Evolutionary conservation across 2,113 vertebrate species (phyloP).

Genomic region (Proteles cristata): DNA sequence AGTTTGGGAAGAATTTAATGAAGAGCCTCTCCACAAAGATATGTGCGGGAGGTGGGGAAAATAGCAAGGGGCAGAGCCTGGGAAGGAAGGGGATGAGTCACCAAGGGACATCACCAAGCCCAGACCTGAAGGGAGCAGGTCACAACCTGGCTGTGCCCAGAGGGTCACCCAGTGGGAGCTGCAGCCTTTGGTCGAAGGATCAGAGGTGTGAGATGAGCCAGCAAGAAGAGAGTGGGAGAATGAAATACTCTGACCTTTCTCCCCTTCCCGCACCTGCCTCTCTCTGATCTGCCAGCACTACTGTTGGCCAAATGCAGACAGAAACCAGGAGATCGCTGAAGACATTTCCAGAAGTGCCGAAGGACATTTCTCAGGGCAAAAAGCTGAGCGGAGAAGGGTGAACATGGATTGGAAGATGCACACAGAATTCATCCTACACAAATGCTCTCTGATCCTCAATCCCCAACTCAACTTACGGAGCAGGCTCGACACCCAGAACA

Average conservation of each 20-base stretch:
- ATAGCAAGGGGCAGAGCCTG: not conserved
- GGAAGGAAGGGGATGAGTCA: fast-evolving
- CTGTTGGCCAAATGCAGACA: not conserved
- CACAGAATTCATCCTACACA: not conserved
- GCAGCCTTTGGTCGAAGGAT: not conserved
- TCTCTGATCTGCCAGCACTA: not conserved
- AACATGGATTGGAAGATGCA: fast-evolving
- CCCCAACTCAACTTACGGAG: not conserved
- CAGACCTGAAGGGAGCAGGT: not conserved
- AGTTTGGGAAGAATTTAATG: not conserved
- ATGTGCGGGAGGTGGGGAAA: not conserved
- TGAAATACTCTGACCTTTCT: not conserved
- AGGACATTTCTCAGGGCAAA: not conserved
- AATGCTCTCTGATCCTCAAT: not conserved
- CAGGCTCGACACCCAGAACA: fast-evolving
- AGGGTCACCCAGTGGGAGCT: not conserved
- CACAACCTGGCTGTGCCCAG: not conserved
- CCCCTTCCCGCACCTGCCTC: not conserved
- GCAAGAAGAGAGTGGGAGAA: not conserved
- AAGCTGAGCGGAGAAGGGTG: not conserved
- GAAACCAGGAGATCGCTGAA: not conserved
- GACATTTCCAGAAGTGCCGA: not conserved
- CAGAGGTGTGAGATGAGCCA: not conserved
- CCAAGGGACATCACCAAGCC: not conserved
- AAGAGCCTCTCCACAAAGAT: not conserved